Conservation (phyloP, 2,113 vertebrate species). For the Ciconia boyciana region DNA sequence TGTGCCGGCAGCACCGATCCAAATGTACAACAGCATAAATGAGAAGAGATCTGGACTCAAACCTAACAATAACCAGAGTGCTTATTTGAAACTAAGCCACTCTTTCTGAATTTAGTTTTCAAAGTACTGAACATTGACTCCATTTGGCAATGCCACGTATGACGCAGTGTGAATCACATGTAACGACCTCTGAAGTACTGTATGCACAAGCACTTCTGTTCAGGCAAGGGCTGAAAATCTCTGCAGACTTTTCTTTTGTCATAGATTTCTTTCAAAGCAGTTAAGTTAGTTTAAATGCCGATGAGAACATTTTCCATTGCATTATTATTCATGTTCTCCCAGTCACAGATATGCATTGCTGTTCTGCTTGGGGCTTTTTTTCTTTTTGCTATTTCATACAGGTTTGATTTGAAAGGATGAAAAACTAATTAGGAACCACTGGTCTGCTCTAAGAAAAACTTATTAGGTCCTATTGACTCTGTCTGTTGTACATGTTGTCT, state of each 20-base stretch:
- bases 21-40: not conserved
- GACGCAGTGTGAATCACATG: not conserved
- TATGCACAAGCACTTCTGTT: not conserved
- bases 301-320: not conserved
- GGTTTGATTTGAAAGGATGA: not conserved
- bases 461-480: not conserved
- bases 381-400: not conserved
- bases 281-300: not conserved
- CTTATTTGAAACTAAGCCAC: not conserved
- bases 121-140: not conserved
- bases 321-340: not conserved
- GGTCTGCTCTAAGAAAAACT: not conserved
- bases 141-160: not conserved
- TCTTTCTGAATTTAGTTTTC: not conserved
- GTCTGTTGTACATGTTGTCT: not conserved
- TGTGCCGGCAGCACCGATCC: not conserved
- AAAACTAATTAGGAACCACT: not conserved
- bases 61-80: not conserved
- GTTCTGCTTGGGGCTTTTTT: not conserved
- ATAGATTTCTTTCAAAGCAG: not conserved
- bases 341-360: not conserved
- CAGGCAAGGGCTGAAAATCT: not conserved
- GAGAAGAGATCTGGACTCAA: not conserved
- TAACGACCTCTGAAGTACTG: not conserved
- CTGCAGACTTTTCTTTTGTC: not conserved